phyloP scores from a whole-genome alignment of 2,888 invertebrate species.

The Dasypogon diadema region DNA sequence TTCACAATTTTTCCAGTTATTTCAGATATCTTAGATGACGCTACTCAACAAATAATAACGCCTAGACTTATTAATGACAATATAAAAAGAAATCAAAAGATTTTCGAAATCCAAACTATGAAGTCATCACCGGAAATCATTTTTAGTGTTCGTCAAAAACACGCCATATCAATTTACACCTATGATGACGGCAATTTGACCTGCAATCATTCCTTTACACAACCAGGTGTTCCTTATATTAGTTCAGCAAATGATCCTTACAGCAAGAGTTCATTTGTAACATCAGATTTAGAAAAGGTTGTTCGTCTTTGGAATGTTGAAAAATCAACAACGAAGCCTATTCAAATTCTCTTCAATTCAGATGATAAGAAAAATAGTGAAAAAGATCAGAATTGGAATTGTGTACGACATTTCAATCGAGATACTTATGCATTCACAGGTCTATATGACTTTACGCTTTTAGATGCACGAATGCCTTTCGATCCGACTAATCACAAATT shows the following conservation, averaged over 20 bases:
- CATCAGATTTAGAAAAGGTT: constrained; percentile 62
- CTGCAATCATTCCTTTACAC: not conserved
- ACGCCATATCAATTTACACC: constrained; percentile 59
- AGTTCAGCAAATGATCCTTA: constrained; percentile 61
- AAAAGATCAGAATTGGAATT: constrained; percentile 61
- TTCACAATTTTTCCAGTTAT: not conserved
- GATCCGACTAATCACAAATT: constrained; percentile 57
- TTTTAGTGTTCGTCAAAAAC: constrained; percentile 60
- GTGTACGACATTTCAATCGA: constrained; percentile 58
- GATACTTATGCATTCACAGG: constrained; percentile 62
- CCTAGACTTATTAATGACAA: not conserved
- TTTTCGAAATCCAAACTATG: constrained; percentile 62
- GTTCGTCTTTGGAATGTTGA: constrained; percentile 61
- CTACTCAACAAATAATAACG: not conserved
- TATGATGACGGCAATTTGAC: constrained; percentile 48
- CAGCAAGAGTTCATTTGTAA: constrained; percentile 58
- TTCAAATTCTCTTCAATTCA: constrained; percentile 11
- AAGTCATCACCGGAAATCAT: constrained; percentile 47
- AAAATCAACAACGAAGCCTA: constrained; percentile 49
- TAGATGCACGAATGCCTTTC: constrained; percentile 62
- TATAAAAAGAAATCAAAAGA: constrained; percentile 60
- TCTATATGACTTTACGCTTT: constrained; percentile 59
- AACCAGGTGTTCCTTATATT: constrained; percentile 60
- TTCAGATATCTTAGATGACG: not conserved
- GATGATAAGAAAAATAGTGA: constrained; percentile 14